Percentiles rank a stretch among this genome's conserved stretches.
Conservation (phyloP, 1,140 invertebrate species). For the Drosophila tropicalis region DNA sequence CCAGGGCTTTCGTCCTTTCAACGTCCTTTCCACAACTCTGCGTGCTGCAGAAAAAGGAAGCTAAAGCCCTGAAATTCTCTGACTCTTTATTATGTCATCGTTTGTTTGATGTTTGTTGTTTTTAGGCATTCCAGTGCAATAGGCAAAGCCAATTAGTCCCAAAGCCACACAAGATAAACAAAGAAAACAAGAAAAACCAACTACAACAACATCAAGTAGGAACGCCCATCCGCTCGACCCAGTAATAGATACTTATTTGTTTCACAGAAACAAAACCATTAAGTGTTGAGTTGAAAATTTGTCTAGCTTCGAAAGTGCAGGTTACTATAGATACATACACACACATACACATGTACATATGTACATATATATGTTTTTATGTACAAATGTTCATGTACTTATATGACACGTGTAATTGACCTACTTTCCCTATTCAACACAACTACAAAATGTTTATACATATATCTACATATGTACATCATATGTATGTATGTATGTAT, state of each 20-base stretch:
- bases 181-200: background rate
- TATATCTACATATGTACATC: slow-evolving; percentile 12
- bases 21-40: slow-evolving; percentile 71
- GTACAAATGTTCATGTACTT: slow-evolving; percentile 19
- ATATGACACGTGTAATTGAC: slow-evolving; percentile 78
- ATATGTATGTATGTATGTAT: slow-evolving; percentile 36
- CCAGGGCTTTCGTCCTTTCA: slow-evolving; percentile 76
- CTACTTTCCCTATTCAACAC: slow-evolving; percentile 76
- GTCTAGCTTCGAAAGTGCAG: slow-evolving; percentile 11
- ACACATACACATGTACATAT: background rate
- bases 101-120: background rate
- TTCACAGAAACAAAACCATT: slow-evolving; percentile 16
- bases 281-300: slow-evolving; percentile 15
- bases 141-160: slow-evolving; percentile 18
- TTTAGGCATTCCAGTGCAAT: slow-evolving; percentile 16
- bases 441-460: slow-evolving; percentile 10
- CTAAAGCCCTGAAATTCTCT: slow-evolving; percentile 17
- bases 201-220: background rate
- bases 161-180: slow-evolving; percentile 18
- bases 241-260: slow-evolving; percentile 19
- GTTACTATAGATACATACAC: too few relatives aligned
- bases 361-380: slow-evolving; percentile 5
- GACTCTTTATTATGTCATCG: slow-evolving; percentile 11
- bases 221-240: slow-evolving; percentile 20
- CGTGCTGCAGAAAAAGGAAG: background rate